phyloP scores from a whole-genome alignment of 2,888 invertebrate genomes.

The Nesidiocoris tenuis region DNA sequence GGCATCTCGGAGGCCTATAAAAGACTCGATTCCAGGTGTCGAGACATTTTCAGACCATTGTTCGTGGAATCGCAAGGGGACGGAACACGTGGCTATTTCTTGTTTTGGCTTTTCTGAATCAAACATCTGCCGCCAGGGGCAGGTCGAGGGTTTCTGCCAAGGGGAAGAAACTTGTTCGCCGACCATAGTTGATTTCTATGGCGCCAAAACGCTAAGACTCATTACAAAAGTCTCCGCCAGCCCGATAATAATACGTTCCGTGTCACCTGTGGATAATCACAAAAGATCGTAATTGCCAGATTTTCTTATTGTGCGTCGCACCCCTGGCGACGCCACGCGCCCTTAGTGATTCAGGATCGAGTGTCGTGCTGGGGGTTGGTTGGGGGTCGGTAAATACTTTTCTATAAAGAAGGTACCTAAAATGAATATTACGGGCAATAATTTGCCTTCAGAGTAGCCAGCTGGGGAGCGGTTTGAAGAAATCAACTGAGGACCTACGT shows the following conservation, averaged over 20 bases:
- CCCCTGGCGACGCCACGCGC: background rate
- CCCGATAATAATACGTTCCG: background rate
- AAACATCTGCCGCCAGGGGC: no score
- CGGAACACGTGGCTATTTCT: background rate
- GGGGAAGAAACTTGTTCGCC: conserved; percentile 13
- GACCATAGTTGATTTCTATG: background rate
- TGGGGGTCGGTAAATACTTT: background rate
- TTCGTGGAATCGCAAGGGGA: background rate
- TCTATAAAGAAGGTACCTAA: no score
- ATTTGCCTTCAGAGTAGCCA: no score
- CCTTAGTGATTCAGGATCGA: background rate
- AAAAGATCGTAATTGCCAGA: conserved; percentile 13
- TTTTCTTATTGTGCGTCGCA: background rate
- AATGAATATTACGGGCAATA: no score
- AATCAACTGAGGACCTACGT: no score
- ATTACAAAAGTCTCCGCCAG: background rate
- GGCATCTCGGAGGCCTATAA: background rate
- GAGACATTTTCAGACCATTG: conserved; percentile 12
- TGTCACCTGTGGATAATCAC: conserved; percentile 12
- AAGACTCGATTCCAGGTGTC: conserved; percentile 18
- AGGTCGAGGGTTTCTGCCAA: background rate
- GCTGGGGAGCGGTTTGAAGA: no score
- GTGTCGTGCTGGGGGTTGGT: background rate
- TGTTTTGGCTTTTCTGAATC: background rate
- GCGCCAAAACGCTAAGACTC: background rate